These are phyloP conservation scores for Mythimna albipuncta DNA, from an alignment of 2,888 invertebrate genomes.

Conservation along the genomic window DNA sequence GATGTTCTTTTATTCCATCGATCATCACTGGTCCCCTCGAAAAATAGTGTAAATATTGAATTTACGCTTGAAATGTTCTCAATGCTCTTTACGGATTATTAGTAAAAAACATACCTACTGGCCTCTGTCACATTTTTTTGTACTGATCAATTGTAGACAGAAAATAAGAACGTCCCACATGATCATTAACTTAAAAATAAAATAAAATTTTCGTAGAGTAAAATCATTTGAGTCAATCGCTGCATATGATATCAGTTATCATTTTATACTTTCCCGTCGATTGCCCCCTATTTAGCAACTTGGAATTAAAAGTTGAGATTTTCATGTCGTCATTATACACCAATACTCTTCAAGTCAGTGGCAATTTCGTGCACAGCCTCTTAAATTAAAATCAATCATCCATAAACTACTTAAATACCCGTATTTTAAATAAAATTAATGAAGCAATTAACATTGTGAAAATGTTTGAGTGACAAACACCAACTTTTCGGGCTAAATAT, in stretches of 20 bases:
- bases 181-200: background rate
- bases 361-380: background rate
- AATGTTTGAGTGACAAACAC: constrained; percentile 15
- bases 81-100: too few species aligned
- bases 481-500: constrained; percentile 9
- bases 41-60: too few species aligned
- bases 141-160: too few species aligned
- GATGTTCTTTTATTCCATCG: too few species aligned
- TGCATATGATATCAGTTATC: background rate
- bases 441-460: constrained; percentile 22
- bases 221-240: background rate
- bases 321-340: background rate
- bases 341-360: background rate
- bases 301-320: background rate
- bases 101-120: too few species aligned
- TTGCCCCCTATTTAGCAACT: background rate
- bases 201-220: background rate
- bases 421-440: constrained; percentile 53
- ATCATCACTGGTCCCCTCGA: too few species aligned
- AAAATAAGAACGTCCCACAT: too few species aligned
- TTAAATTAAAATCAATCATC: constrained; percentile 38
- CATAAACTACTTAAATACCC: constrained; percentile 63
- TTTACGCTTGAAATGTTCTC: too few species aligned
- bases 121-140: too few species aligned
- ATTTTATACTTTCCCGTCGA: background rate